Conservation (phyloP, 2,888 invertebrate species). For the Tricholauxania praeusta region DNA sequence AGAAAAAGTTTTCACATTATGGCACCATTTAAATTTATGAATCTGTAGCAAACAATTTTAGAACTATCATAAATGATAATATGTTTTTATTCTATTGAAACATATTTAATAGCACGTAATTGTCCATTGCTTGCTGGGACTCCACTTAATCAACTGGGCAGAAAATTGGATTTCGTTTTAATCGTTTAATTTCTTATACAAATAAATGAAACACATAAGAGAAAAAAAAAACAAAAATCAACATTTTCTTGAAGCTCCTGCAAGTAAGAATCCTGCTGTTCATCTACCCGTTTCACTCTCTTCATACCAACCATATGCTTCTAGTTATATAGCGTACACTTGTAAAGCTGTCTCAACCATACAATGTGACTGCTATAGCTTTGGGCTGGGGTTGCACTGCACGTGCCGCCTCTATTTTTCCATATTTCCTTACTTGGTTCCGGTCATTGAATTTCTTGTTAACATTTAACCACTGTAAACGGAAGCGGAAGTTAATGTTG, state of each 20-base stretch:
- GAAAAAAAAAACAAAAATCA: background rate
- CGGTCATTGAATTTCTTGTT: slow-evolving; percentile 60
- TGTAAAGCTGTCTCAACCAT: slow-evolving; percentile 23
- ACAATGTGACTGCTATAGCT: background rate
- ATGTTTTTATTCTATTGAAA: no score
- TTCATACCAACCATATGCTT: background rate
- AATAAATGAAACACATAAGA: slow-evolving; percentile 26
- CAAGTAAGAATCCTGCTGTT: background rate
- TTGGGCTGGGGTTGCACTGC: slow-evolving; percentile 4
- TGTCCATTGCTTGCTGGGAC: no score
- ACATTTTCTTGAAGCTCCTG: background rate
- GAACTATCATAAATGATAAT: no score
- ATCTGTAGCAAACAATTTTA: no score
- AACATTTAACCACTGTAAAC: slow-evolving; percentile 5
- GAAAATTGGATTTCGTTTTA: slow-evolving; percentile 43
- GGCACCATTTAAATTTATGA: no score
- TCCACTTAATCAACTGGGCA: slow-evolving; percentile 36
- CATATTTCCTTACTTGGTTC: slow-evolving; percentile 51
- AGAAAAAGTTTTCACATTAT: no score
- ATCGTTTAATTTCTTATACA: slow-evolving; percentile 42
- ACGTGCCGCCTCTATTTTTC: slow-evolving; percentile 21
- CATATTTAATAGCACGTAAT: no score
- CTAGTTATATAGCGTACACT: no score
- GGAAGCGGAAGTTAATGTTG: slow-evolving; percentile 9
- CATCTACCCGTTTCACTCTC: background rate